Evolutionary conservation across 2,113 vertebrate species (phyloP).

Genomic region (Ammodytes marinus): DNA sequence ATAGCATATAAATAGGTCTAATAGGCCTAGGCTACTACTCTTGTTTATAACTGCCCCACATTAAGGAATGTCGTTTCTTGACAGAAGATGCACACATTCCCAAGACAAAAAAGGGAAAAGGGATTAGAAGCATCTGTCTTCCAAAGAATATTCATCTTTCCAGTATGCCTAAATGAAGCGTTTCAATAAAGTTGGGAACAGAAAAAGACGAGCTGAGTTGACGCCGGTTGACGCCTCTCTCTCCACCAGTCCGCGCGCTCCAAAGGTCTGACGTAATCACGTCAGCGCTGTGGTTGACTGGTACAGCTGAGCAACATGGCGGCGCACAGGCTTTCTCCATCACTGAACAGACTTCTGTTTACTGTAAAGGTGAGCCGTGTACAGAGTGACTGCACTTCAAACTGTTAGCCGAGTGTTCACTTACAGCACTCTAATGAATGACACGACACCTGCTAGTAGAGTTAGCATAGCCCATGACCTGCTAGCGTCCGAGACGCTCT

Average conservation of each 20-base stretch:
- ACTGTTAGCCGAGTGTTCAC: not conserved
- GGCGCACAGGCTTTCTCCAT: conserved; percentile 67
- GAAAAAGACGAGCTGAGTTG: not conserved
- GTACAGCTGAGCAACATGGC: conserved; percentile 79
- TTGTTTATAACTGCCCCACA: not conserved
- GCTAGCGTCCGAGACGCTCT: not conserved
- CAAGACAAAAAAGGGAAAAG: not conserved
- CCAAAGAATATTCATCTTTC: no score
- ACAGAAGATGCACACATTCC: not conserved
- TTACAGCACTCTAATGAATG: not conserved
- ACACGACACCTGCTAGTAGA: no score
- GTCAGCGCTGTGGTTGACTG: conserved; percentile 5
- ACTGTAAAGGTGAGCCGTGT: conserved; percentile 81
- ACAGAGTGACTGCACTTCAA: no score
- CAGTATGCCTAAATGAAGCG: not conserved
- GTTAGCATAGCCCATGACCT: not conserved
- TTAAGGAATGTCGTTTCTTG: not conserved
- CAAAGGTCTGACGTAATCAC: conserved; percentile 28
- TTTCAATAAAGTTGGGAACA: conserved; percentile 27
- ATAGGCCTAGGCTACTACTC: not conserved
- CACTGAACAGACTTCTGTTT: conserved; percentile 70
- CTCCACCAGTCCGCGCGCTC: conserved; percentile 3
- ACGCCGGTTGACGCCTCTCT: conserved; percentile 40
- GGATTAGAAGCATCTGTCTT: not conserved
- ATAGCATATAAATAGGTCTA: not conserved